Conservation (phyloP, 2,888 invertebrate genomes). For the Rhamnusium bicolor region DNA sequence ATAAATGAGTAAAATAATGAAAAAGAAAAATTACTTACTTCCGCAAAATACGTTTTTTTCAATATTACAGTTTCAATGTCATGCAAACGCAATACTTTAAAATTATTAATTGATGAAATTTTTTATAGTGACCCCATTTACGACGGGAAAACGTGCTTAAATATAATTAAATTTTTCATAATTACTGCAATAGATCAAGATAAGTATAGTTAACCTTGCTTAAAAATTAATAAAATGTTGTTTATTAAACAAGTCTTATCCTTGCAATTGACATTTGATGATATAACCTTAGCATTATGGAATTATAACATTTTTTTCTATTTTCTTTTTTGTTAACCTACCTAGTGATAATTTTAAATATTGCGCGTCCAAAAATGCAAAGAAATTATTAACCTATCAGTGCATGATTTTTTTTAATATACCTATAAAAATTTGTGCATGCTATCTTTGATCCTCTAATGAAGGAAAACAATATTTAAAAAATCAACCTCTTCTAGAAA, state of each 20-base stretch:
- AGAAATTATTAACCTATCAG: too few relatives aligned
- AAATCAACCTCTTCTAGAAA: too few relatives aligned
- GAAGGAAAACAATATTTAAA: too few relatives aligned
- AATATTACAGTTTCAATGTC: background rate
- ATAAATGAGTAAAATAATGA: too few relatives aligned
- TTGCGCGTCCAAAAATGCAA: too few relatives aligned
- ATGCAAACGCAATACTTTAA: background rate
- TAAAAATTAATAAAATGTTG: conserved; percentile 36
- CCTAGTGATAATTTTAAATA: too few relatives aligned
- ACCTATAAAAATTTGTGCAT: too few relatives aligned
- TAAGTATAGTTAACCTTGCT: conserved; percentile 46
- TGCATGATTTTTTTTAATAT: too few relatives aligned
- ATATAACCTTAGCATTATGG: conserved; percentile 48
- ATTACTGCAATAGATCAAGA: conserved; percentile 43
- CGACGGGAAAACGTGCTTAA: conserved; percentile 17
- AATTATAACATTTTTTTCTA: conserved; percentile 22
- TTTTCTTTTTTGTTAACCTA: too few relatives aligned
- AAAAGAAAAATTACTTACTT: too few relatives aligned
- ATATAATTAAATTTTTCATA: conserved; percentile 22
- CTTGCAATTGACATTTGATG: conserved; percentile 49
- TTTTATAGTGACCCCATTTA: background rate
- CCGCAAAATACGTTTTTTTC: background rate
- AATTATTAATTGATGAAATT: background rate
- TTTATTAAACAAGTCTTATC: conserved; percentile 30
- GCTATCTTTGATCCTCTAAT: too few relatives aligned